These are phyloP conservation scores for Orchestia grillus DNA, from an alignment of 1,140 invertebrate species.

Conservation along the genomic window DNA sequence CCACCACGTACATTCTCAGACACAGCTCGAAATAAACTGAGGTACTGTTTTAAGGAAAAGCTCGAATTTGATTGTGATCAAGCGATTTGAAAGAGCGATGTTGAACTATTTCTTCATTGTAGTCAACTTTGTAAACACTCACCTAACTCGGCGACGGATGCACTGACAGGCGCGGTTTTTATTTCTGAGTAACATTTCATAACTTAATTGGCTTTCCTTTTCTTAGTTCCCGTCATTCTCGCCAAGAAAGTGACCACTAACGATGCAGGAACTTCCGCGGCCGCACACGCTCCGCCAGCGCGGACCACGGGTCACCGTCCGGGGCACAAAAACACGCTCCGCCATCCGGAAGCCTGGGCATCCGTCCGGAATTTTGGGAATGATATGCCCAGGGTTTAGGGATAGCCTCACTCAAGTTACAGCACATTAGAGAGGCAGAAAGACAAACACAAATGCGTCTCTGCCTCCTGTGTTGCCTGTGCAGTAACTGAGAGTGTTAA, in stretches of 20 bases:
- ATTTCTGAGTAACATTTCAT: too few species aligned
- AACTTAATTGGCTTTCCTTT: background rate
- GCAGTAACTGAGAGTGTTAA: too few species aligned
- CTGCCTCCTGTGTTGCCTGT: background rate
- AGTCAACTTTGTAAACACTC: too few species aligned
- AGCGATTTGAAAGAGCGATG: too few species aligned
- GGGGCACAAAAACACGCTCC: background rate
- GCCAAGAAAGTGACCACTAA: background rate
- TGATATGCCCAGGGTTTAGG: background rate
- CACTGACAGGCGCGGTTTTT: too few species aligned
- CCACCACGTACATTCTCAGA: too few species aligned
- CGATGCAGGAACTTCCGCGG: background rate
- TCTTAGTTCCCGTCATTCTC: background rate
- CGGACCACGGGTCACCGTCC: background rate
- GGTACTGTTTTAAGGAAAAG: too few species aligned
- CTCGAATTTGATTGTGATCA: too few species aligned
- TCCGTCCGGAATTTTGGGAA: conserved; percentile 6
- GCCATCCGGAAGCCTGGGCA: background rate
- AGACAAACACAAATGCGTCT: background rate
- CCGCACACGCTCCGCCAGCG: background rate
- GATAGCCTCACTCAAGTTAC: background rate
- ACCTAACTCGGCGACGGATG: too few species aligned
- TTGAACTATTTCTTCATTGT: too few species aligned
- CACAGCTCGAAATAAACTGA: too few species aligned
- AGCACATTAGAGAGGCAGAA: background rate